phyloP scores from a whole-genome alignment of 2,797 vertebrate genomes.

The Fratercula arctica region DNA sequence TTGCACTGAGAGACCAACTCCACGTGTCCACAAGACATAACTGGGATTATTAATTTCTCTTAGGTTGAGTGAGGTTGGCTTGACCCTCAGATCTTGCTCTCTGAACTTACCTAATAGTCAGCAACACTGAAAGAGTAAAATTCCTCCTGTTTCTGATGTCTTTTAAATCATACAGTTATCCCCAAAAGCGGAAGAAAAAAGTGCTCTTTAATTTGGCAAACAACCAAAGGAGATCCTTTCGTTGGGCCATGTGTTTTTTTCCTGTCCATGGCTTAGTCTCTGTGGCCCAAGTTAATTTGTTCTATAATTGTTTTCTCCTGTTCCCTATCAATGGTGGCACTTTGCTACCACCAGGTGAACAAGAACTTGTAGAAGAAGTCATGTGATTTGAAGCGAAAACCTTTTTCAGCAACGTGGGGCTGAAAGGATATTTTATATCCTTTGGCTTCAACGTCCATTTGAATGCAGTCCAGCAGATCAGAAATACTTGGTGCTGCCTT shows the following conservation, averaged over 20 bases:
- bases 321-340: neutral
- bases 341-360: slow-evolving; percentile 91
- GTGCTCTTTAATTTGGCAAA: neutral
- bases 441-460: slow-evolving; percentile 84
- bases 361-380: slow-evolving; percentile 84
- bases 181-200: neutral
- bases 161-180: neutral
- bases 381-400: slow-evolving; percentile 79
- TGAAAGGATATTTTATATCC: slow-evolving; percentile 83
- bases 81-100: neutral
- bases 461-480: slow-evolving; percentile 89
- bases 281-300: neutral
- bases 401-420: slow-evolving; percentile 75
- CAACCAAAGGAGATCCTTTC: neutral
- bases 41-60: neutral
- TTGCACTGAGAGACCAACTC: neutral
- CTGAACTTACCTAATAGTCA: neutral
- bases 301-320: neutral
- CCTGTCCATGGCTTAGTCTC: neutral
- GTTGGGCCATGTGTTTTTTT: accelerated
- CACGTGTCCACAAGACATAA: accelerated
- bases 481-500: slow-evolving; percentile 73
- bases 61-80: neutral
- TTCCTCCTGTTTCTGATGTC: neutral
- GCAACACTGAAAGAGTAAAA: neutral